Evolutionary conservation across 2,797 vertebrate species (phyloP), one percentile per base, ranked within the genome.

Genomic region (Serranus cabrilla): DNA sequence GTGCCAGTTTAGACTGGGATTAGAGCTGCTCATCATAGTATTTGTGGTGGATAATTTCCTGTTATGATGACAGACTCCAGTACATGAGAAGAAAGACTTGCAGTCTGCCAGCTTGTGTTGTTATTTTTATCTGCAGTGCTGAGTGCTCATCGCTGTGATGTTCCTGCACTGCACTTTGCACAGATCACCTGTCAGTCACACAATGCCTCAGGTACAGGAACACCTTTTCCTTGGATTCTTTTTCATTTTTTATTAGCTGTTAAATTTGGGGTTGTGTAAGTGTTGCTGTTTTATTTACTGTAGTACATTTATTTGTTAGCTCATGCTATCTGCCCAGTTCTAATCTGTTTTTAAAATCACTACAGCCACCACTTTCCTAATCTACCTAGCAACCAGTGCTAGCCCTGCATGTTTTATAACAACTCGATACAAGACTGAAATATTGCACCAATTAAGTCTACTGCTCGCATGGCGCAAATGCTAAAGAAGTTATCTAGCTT

Each of bases 121-220:
- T 74, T 91, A 76, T 89, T 84, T 76, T 79, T 69, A 71, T 80
- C 75, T 23, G 0, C 7, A 25, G 4, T 23, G 45, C 57, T 20
- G 61, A 52, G 60, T 56, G 25, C 50, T 71, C 50, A 14, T 40
- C 0, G 37, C 37, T 70, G 42, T 64, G 76, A 64, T 55, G 61
- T 46, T 45, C 39, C 66, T 76, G 27, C 40, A 11, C 27, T 50
- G 74, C 58, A 61, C 74, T 83, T 46, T 67, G 62, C 62, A 51
- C 58, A 47, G 39, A 61, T 80, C 74, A 60, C 27, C 73, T 54
- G 62, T 83, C 80, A 84, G 62, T 82, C 77, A 69, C 57, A 50
- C 46, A 9, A 4, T 5, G 37, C 49, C 14, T 34, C 50, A 4
- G 0, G 34, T 21, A 1, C 62, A 31, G 16, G 49, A 58, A 68